These are phyloP conservation scores for Neelides folsomi DNA, from an alignment of 2,888 invertebrate species.

Conservation along the genomic window DNA sequence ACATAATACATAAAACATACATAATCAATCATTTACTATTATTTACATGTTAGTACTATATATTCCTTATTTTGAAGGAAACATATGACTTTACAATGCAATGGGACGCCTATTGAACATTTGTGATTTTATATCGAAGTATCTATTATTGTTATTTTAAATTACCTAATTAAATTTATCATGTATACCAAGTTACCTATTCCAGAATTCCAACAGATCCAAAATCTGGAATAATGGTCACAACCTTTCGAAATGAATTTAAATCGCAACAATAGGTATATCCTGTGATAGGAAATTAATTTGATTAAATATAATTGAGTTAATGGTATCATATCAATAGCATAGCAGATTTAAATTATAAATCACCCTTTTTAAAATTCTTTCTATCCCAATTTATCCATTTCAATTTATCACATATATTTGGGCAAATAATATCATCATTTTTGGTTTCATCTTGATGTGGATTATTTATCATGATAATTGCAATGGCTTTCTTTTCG, in stretches of 20 bases:
- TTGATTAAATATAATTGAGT: too few species aligned
- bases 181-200: too few species aligned
- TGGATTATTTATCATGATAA: slow-evolving; percentile 52
- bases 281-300: too few species aligned
- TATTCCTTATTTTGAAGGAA: too few species aligned
- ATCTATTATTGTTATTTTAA: background rate
- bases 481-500: slow-evolving; percentile 44
- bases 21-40: too few species aligned
- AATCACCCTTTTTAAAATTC: slow-evolving; percentile 38
- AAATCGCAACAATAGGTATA: slow-evolving; percentile 51
- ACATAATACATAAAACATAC: too few species aligned
- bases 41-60: too few species aligned
- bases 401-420: slow-evolving; percentile 38
- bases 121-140: too few species aligned
- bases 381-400: slow-evolving; percentile 50
- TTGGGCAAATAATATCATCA: slow-evolving; percentile 41
- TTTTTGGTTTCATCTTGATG: slow-evolving; percentile 35
- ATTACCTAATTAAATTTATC: slow-evolving; percentile 1
- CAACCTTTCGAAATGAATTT: slow-evolving; percentile 43
- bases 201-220: slow-evolving; percentile 4
- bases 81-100: too few species aligned
- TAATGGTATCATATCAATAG: too few species aligned
- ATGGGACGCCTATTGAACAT: too few species aligned
- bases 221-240: slow-evolving; percentile 45
- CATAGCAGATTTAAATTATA: too few species aligned